A percentile compares a stretch with the other conserved stretches of the same genome.
Conservation (phyloP, 2,113 vertebrate genomes). For the Prunella fulvescens region DNA sequence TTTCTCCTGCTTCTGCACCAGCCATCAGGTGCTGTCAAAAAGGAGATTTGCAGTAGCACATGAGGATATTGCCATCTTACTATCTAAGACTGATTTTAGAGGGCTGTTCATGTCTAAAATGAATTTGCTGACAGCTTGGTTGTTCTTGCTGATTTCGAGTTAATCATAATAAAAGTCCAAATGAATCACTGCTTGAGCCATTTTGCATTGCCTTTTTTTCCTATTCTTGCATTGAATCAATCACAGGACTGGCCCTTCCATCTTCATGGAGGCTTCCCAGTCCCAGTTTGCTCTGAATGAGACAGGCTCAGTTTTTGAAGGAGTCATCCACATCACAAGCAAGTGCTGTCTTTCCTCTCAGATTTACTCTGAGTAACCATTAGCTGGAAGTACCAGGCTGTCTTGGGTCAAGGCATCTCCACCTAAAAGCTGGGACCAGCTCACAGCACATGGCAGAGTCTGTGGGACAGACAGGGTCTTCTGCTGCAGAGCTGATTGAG, state of each 20-base stretch:
- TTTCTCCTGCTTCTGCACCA: neutral
- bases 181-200: neutral
- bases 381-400: neutral
- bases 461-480: neutral
- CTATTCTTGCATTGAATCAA: neutral
- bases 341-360: neutral
- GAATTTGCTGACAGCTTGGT: neutral
- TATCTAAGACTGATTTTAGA: neutral
- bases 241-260: neutral
- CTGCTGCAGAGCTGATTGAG: neutral
- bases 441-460: neutral
- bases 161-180: neutral
- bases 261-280: neutral
- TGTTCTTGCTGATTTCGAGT: neutral
- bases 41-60: neutral
- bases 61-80: neutral
- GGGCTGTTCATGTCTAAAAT: neutral
- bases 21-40: neutral
- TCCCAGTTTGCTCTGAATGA: neutral
- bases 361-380: neutral
- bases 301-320: neutral
- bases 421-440: neutral
- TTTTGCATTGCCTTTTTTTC: neutral
- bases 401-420: neutral
- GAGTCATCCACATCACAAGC: neutral